Conservation (phyloP, 2,113 vertebrate genomes). For the Xenopus laevis region DNA sequence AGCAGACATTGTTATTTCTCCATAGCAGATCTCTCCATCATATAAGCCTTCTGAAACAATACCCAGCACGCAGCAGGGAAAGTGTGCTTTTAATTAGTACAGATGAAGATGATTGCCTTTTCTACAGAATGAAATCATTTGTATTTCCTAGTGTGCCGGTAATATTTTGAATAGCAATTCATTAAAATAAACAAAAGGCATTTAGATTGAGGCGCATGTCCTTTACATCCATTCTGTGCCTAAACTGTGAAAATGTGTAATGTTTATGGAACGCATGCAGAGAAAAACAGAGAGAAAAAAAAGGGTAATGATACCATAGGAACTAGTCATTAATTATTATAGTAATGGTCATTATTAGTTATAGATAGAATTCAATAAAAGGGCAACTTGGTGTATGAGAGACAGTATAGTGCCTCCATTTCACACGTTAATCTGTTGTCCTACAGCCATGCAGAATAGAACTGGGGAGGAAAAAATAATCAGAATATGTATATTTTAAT, state of each 20-base stretch:
- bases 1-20: constrained; percentile 30
- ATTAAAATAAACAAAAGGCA: constrained; percentile 10
- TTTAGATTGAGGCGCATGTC: constrained; percentile 5
- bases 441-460: too few relatives aligned
- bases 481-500: too few relatives aligned
- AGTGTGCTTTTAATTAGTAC: constrained; percentile 15
- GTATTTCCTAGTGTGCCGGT: neutral
- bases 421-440: too few relatives aligned
- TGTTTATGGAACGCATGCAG: neutral
- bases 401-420: too few relatives aligned
- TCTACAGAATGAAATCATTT: neutral
- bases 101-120: constrained; percentile 7
- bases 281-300: too few relatives aligned
- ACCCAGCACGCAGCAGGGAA: constrained; percentile 19
- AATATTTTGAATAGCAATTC: neutral
- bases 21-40: neutral
- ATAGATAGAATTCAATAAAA: too few relatives aligned
- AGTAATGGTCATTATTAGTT: too few relatives aligned
- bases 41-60: constrained; percentile 1
- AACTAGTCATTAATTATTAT: too few relatives aligned
- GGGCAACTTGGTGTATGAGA: too few relatives aligned
- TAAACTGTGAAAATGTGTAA: neutral
- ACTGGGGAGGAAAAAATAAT: too few relatives aligned
- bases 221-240: neutral
- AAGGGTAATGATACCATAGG: neutral